phyloP scores from a whole-genome alignment of 2,113 vertebrate genomes.

The Lophius piscatorius region DNA sequence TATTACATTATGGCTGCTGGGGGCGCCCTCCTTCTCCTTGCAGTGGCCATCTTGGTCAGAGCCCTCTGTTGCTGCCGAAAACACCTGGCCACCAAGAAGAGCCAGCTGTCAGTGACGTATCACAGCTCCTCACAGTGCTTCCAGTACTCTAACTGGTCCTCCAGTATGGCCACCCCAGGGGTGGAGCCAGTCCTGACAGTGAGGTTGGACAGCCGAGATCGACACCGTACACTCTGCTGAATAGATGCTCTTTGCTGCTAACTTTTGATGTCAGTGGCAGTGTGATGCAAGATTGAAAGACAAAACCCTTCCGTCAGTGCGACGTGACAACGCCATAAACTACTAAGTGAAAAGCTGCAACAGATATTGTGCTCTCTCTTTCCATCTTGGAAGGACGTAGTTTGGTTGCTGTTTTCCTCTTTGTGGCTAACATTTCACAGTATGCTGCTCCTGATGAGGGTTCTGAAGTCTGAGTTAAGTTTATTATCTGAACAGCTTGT shows the following conservation, averaged over 20 bases:
- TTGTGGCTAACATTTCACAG: slow-evolving; percentile 63
- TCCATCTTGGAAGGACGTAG: slow-evolving; percentile 39
- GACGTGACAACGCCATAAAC: slow-evolving; percentile 36
- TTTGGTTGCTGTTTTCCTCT: slow-evolving; percentile 44
- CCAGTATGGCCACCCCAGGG: slow-evolving; percentile 82
- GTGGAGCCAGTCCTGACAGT: slow-evolving; percentile 96
- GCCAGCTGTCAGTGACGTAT: slow-evolving; percentile 97
- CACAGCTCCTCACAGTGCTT: slow-evolving; percentile 98
- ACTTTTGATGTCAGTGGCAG: slow-evolving; percentile 36
- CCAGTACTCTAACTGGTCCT: slow-evolving; percentile 90
- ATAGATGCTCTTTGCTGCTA: slow-evolving; percentile 24
- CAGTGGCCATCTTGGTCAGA: slow-evolving; percentile 92
- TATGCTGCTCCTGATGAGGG: slow-evolving; percentile 49
- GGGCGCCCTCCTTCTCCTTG: slow-evolving; percentile 94
- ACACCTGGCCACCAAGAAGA: slow-evolving; percentile 99
- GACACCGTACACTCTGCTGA: slow-evolving; percentile 78
- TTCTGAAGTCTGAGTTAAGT: slow-evolving; percentile 50
- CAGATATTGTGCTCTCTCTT: slow-evolving; percentile 38
- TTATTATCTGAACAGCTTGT: slow-evolving; percentile 60
- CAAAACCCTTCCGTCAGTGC: slow-evolving; percentile 24
- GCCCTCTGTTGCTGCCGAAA: slow-evolving; percentile 96
- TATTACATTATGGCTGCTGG: slow-evolving; percentile 99
- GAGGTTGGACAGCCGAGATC: slow-evolving; percentile 85
- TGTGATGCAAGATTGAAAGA: slow-evolving; percentile 23
- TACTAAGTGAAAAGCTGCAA: slow-evolving; percentile 40